Conservation (phyloP, 1,140 invertebrate species). For the Caenorhabditis elegans region WBcel235 BX284606.5:9322001-9322500, state of each 20-base stretch:
- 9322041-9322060: too few species aligned
- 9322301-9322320: background rate
- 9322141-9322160: background rate
- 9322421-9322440: too few species aligned
- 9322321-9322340: background rate
- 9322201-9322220: too few species aligned
- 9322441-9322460: too few species aligned
- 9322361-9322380: background rate
- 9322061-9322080: too few species aligned
- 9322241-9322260: background rate
- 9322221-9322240: background rate
- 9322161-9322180: constrained; percentile 18
- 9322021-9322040: too few species aligned
- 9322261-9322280: background rate
- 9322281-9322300: constrained; percentile 7
- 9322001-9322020: too few species aligned
- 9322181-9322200: background rate
- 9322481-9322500: too few species aligned
- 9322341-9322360: background rate
- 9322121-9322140: background rate
- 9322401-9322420: too few species aligned
- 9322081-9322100: background rate
- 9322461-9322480: too few species aligned
- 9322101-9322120: background rate
- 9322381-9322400: background rate